Base-by-base conservation (phyloP, 2,797 vertebrate species). In the Manis pentadactyla region DNA sequence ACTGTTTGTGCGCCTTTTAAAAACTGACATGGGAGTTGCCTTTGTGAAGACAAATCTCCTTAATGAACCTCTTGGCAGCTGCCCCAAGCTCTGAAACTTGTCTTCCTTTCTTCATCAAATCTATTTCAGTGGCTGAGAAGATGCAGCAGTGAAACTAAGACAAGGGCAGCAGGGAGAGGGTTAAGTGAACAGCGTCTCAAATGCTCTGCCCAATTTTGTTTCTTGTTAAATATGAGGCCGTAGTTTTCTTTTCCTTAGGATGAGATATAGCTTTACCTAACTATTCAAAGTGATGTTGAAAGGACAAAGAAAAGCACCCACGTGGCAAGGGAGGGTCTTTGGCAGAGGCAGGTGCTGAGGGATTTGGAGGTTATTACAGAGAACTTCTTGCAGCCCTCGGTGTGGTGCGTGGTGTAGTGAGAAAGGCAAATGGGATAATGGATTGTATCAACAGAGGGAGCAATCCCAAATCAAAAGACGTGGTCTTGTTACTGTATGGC, bases 301-400 rank as follows among this genome's bases (percentile, higher is more conserved):
- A 92, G 79, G 42, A 95, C 96, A 82, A 95, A 95, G 95, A 90
- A 90, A 97, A 88, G 69, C 95, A 59, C 68, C 13, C 3, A 95
- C 83, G 95, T 95, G 93, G 97, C 86, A 90, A 42, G 92, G 84
- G 92, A 93, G 96, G 90, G 55, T 42, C 95, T 98, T 97, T 39
- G 97, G 96, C 78, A 97, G 95, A 98, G 92, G 97, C 97, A 98
- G 98, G 95, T 97, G 97, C 96, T 97, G 94, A 97, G 93, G 93
- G 98, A 97, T 98, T 98, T 97, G 96, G 94, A 97, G 96, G 94
- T 96, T 98, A 92, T 98, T 98, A 91, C 0, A 96, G 96, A 95
- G 95, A 95, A 98, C 95, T 96, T 97, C 93, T 97, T 71, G 95
- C 12, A 55, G 93, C 74, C 89, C 79, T 98, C 90, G 90, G 93